phyloP scores from a whole-genome alignment of 2,113 vertebrate species.

The Trichomycterus rosablanca region DNA sequence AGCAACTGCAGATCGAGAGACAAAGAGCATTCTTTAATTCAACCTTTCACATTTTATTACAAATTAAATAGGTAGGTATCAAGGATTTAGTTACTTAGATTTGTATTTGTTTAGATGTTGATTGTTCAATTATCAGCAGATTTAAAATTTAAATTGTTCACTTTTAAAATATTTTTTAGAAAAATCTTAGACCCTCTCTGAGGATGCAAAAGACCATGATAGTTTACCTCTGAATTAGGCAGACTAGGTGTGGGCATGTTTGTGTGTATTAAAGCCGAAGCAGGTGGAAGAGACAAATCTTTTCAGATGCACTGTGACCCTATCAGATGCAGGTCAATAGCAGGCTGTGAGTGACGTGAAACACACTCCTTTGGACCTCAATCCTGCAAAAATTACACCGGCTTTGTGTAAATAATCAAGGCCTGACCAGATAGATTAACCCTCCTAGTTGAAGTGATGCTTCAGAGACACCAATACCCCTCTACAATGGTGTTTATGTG shows the following conservation, averaged over 20 bases:
- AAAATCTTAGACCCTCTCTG: too few relatives aligned
- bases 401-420: slow-evolving; percentile 98
- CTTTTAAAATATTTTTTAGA: too few relatives aligned
- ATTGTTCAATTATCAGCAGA: too few relatives aligned
- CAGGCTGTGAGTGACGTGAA: slow-evolving; percentile 73
- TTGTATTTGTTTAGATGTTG: too few relatives aligned
- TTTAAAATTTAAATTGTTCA: too few relatives aligned
- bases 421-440: slow-evolving; percentile 95
- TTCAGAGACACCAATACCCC: slow-evolving; percentile 94
- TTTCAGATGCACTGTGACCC: slow-evolving; percentile 73
- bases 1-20: too few relatives aligned
- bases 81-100: too few relatives aligned
- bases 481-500: slow-evolving; percentile 80
- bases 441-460: slow-evolving; percentile 98
- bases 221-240: too few relatives aligned
- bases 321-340: slow-evolving; percentile 86
- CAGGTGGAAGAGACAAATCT: slow-evolving; percentile 60
- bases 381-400: slow-evolving; percentile 86
- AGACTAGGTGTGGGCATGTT: slow-evolving; percentile 12
- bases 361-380: slow-evolving; percentile 76
- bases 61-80: too few relatives aligned
- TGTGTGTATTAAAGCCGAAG: background rate
- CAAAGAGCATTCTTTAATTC: too few relatives aligned
- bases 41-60: too few relatives aligned
- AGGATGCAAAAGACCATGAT: too few relatives aligned